These are phyloP conservation scores for Babyrousa celebensis DNA, from an alignment of 2,797 vertebrate genomes.

Conservation along the genomic window DNA sequence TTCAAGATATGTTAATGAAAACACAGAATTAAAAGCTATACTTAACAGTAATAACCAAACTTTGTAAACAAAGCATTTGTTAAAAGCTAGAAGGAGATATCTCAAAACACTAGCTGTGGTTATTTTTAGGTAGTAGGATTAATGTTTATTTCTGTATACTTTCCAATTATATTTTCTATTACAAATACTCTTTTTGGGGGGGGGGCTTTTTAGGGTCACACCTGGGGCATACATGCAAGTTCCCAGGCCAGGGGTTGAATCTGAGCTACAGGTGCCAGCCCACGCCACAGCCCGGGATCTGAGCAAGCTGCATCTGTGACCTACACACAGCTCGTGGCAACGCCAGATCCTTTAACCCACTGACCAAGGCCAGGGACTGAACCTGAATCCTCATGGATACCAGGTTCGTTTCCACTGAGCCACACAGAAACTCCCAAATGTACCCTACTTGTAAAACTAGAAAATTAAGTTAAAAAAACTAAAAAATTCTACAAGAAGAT, in stretches of 20 bases:
- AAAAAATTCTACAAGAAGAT: neutral
- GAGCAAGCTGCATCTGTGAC: no score
- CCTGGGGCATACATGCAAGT: no score
- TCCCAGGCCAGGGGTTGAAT: no score
- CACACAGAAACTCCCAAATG: no score
- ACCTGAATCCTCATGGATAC: no score
- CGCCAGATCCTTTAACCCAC: no score
- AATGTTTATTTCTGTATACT: neutral
- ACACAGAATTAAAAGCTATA: neutral
- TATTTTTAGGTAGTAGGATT: constrained; percentile 53
- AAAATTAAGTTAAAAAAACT: constrained; percentile 35
- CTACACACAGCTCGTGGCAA: no score
- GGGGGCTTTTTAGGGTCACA: no score
- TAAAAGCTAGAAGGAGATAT: neutral
- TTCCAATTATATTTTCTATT: neutral
- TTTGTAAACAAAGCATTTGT: neutral
- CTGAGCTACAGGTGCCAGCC: no score
- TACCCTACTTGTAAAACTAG: constrained; percentile 29
- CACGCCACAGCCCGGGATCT: no score
- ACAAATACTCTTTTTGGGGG: neutral
- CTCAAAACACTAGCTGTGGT: neutral
- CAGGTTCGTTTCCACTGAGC: no score
- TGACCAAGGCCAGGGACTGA: no score
- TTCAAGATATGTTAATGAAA: constrained; percentile 40
- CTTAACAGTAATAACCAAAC: neutral